phyloP scores from a whole-genome alignment of 2,113 vertebrate genomes.

The Dipodomys merriami region DNA sequence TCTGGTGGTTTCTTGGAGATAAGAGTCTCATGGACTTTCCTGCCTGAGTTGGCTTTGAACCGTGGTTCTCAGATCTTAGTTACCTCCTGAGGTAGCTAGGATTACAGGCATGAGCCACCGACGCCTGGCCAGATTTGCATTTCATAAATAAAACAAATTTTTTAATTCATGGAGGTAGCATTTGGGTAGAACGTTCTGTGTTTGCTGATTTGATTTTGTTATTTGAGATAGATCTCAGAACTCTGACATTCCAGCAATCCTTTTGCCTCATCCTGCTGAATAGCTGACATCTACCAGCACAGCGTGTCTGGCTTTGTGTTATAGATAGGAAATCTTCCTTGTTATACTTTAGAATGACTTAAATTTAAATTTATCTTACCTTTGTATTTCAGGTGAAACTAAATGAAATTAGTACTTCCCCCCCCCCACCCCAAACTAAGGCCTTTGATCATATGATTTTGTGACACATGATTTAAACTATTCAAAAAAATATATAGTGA shows the following conservation, averaged over 20 bases:
- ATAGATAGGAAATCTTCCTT: neutral
- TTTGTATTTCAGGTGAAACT: neutral
- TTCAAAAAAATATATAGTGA: neutral
- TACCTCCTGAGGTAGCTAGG: no score
- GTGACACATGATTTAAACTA: neutral
- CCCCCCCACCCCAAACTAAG: neutral
- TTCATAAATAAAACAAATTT: neutral
- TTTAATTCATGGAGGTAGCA: neutral
- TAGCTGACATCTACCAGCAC: neutral
- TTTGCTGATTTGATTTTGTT: neutral
- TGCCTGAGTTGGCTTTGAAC: no score
- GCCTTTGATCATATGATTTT: neutral
- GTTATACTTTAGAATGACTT: no score
- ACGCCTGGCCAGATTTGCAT: no score
- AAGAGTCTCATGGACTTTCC: no score
- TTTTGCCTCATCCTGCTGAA: neutral
- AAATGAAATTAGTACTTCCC: neutral
- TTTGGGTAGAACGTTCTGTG: neutral
- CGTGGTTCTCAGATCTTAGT: no score
- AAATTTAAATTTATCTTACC: neutral
- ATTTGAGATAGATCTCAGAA: neutral
- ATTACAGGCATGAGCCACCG: no score
- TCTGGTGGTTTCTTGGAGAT: no score
- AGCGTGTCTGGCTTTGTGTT: neutral
- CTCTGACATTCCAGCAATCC: neutral